A percentile compares a stretch with the other conserved stretches of the same genome.
Conservation (phyloP, 2,113 vertebrate genomes). For the Ptilorrhoa leucosticta region DNA sequence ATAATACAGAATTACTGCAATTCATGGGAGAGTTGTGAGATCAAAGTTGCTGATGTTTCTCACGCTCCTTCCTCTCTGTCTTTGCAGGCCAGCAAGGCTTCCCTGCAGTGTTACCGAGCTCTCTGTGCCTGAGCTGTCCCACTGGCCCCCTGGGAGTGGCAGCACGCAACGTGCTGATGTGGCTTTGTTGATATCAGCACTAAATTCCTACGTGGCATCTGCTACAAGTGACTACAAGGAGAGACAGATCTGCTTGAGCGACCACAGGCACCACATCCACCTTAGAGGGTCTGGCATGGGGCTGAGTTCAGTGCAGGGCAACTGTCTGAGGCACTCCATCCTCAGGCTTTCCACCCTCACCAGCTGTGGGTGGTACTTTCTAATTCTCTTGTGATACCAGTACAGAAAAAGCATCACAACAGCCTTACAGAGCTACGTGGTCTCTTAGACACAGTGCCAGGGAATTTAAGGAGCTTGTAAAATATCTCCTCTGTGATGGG, state of each 20-base stretch:
- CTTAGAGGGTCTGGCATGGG: rapidly evolving
- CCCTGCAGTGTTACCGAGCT: background rate
- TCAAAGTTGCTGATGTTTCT: background rate
- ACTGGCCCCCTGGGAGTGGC: background rate
- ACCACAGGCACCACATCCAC: background rate
- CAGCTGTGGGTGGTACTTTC: background rate
- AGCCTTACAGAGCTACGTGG: background rate
- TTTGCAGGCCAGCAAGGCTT: background rate
- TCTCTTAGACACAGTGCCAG: too few species aligned
- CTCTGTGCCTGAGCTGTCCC: background rate
- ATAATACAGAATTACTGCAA: background rate
- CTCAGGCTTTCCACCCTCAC: background rate
- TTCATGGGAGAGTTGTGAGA: background rate
- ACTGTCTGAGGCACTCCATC: background rate
- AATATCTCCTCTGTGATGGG: background rate
- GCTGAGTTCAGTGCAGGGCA: background rate
- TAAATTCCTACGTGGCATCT: rapidly evolving
- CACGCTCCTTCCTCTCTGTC: background rate
- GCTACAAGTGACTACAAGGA: background rate
- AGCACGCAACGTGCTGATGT: background rate
- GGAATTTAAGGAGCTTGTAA: background rate
- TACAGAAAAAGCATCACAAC: background rate
- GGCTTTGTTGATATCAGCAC: background rate
- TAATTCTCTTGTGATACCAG: background rate
- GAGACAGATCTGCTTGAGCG: background rate